Conservation (phyloP, 2,797 vertebrate genomes). For the Ispidina picta region DNA sequence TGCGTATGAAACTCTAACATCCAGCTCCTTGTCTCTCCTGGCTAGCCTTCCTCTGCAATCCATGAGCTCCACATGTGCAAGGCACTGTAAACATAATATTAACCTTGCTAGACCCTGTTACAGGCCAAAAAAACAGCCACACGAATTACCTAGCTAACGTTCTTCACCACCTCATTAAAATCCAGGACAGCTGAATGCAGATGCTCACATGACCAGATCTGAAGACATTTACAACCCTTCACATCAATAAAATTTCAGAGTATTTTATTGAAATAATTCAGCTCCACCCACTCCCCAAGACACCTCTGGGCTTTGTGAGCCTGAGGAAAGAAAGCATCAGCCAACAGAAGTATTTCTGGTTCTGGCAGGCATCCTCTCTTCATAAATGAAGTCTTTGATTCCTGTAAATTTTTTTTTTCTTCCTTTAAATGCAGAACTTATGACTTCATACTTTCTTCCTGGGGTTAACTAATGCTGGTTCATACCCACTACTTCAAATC, state of each 20-base stretch:
- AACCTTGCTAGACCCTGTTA: not conserved
- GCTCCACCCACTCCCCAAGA: not conserved
- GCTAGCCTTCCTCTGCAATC: not conserved
- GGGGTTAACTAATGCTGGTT: not conserved
- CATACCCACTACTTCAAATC: not conserved
- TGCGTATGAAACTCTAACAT: not conserved
- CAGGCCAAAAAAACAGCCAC: not conserved
- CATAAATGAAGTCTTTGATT: slow-evolving; percentile 36
- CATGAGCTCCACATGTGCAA: not conserved
- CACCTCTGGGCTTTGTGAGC: not conserved
- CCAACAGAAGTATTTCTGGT: slow-evolving; percentile 14
- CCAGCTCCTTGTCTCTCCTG: not conserved
- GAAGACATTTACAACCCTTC: not conserved
- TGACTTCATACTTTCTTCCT: slow-evolving; percentile 30
- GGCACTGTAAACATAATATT: not conserved
- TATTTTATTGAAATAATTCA: slow-evolving; percentile 2
- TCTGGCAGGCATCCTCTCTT: not conserved
- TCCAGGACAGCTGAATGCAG: slow-evolving; percentile 7
- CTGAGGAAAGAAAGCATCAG: slow-evolving; percentile 19
- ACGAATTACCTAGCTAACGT: not conserved
- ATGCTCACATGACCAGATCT: slow-evolving; percentile 8
- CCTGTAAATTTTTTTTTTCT: not conserved
- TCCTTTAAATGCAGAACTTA: slow-evolving; percentile 17
- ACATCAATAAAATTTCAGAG: slow-evolving; percentile 28
- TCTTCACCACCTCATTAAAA: slow-evolving; percentile 28